phyloP scores from a whole-genome alignment of 1,140 invertebrate genomes.

The Riptortus pedestris region DNA sequence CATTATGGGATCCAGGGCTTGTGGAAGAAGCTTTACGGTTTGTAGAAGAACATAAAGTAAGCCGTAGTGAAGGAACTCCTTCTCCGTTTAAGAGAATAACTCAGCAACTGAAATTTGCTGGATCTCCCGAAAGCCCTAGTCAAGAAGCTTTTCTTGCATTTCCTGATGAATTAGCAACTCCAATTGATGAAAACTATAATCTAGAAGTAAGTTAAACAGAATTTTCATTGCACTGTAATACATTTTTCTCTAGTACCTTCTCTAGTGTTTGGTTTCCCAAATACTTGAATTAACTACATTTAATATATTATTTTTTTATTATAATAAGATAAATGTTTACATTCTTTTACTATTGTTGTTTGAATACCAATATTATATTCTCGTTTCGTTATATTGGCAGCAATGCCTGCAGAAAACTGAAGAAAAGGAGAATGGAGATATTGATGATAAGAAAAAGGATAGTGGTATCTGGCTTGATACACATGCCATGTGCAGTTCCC shows the following conservation, averaged over 20 bases:
- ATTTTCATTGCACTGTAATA: too few relatives aligned
- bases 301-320: too few relatives aligned
- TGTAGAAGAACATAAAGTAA: constrained; percentile 56
- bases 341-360: too few relatives aligned
- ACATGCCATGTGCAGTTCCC: constrained; percentile 60
- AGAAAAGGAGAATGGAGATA: not conserved
- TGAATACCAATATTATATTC: too few relatives aligned
- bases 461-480: constrained; percentile 50
- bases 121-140: constrained; percentile 49
- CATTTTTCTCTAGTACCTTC: too few relatives aligned
- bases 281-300: too few relatives aligned
- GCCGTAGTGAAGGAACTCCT: constrained; percentile 20
- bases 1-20: constrained; percentile 68
- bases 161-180: not conserved
- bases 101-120: constrained; percentile 54
- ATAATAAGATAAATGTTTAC: too few relatives aligned
- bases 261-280: too few relatives aligned
- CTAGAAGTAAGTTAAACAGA: not conserved
- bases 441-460: constrained; percentile 3
- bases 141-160: constrained; percentile 14
- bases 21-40: constrained; percentile 75
- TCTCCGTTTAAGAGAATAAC: constrained; percentile 66
- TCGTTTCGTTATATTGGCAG: not conserved
- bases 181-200: constrained; percentile 11
- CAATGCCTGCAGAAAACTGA: not conserved